Base-by-base conservation (phyloP, 2,113 vertebrate genomes). In the Monopterus albus region DNA sequence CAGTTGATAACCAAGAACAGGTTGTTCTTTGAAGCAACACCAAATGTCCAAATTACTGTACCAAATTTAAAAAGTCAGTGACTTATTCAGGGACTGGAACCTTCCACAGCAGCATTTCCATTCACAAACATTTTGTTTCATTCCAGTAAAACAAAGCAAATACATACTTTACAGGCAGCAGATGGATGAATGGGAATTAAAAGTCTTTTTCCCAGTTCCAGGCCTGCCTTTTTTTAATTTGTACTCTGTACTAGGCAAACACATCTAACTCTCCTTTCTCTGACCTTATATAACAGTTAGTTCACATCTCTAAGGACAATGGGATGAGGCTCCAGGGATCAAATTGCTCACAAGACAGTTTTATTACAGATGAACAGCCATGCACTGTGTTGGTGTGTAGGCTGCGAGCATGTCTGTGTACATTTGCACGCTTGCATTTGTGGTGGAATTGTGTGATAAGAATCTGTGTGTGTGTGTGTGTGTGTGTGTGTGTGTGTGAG, bases 311-410 rank as follows among this genome's bases (percentile, higher is more conserved):
- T 60, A 38, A 17, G 17, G 28, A 20, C 47, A 20, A 3, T 43
- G 38, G 21, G 29, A 53, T n/a, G n/a, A n/a, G n/a, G n/a, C n/a
- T n/a, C n/a, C 57, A 73, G 45, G 58, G 45, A 59, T 69, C 45
- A 64, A 51, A 69, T 42, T 68, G 57, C 43, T 67, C 6, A 2
- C 42, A 25, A 73, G 50, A 33, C 69, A 51, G 28, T 70, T 74
- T 80, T 17, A 35, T 63, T 33, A 49, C 62, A 79, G 40, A 72
- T 60, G 47, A 72, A 66, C 55, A 66, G 26, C 33, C 55, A 59
- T 36, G 67, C 50, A 72, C 5, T 6, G n/a, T 31, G 55, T 36
- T 20, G 17, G n/a, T 62, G 65, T 60, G 55, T 20, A 5, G 15
- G 38, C 23, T 56, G 7, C 42, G 56, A 35, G 23, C 23, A 38